Evolutionary conservation across 2,888 invertebrate genomes (phyloP).

Genomic region (Bellardia bayeri): DNA sequence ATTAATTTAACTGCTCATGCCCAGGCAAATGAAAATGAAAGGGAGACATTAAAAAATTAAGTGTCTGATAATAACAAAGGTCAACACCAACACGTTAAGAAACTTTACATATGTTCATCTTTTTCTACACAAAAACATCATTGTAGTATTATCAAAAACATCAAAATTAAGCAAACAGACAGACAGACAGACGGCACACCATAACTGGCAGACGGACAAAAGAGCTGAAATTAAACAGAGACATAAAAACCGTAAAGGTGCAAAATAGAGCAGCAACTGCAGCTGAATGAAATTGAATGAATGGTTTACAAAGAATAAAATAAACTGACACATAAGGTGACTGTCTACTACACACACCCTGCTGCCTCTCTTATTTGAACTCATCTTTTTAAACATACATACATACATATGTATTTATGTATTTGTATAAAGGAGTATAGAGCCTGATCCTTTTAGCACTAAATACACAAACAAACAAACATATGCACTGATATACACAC

Average conservation of each 20-base stretch:
- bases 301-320: conserved; percentile 27
- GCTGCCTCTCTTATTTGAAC: background rate
- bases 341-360: conserved; percentile 25
- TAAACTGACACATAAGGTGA: conserved; percentile 52
- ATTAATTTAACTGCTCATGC: conserved; percentile 25
- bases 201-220: conserved; percentile 9
- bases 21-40: background rate
- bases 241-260: conserved; percentile 71
- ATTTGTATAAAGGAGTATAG: conserved; percentile 28
- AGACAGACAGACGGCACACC: background rate
- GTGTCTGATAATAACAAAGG: conserved; percentile 50
- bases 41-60: conserved; percentile 28
- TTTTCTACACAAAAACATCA: conserved; percentile 27
- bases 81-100: conserved; percentile 45
- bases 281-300: conserved; percentile 60
- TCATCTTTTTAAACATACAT: background rate
- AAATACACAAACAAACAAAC: conserved; percentile 41
- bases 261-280: conserved; percentile 59
- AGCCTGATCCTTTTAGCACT: conserved; percentile 38
- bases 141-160: conserved; percentile 31
- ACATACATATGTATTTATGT: background rate
- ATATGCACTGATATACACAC: background rate
- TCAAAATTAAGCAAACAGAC: conserved; percentile 28
- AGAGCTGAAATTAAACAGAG: conserved; percentile 66
- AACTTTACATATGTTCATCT: conserved; percentile 55